Conservation (phyloP, 2,113 vertebrate genomes). For the Pelodiscus sinensis region DNA sequence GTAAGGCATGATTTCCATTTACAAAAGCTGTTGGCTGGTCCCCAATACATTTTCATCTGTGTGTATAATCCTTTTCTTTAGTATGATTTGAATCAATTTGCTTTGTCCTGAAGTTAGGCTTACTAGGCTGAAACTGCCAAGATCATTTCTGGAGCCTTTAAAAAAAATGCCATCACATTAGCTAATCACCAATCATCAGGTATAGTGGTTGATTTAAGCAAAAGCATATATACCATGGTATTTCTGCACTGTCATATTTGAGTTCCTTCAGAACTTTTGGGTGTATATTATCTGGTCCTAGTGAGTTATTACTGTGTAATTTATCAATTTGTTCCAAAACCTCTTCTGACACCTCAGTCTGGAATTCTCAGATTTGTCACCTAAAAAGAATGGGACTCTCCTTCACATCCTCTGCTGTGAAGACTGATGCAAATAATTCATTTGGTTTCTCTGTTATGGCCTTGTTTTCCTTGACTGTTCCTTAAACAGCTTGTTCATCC, state of each 20-base stretch:
- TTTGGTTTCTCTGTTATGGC: background rate
- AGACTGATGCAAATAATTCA: background rate
- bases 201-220: background rate
- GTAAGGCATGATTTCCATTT: background rate
- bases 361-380: background rate
- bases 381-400: background rate
- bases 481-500: background rate
- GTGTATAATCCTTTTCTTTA: background rate
- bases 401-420: background rate
- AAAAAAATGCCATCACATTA: background rate
- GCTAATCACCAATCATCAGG: background rate
- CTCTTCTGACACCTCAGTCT: background rate
- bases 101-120: background rate
- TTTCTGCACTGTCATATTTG: background rate
- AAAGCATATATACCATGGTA: background rate
- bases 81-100: background rate
- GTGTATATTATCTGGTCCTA: background rate
- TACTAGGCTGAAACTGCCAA: background rate
- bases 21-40: background rate
- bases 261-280: background rate
- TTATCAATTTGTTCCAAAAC: background rate
- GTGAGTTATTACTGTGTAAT: background rate
- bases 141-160: background rate
- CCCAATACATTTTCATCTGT: background rate
- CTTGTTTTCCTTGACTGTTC: background rate